Conservation (phyloP, 2,797 vertebrate species). For the Pseudotriccus pelzelni region DNA sequence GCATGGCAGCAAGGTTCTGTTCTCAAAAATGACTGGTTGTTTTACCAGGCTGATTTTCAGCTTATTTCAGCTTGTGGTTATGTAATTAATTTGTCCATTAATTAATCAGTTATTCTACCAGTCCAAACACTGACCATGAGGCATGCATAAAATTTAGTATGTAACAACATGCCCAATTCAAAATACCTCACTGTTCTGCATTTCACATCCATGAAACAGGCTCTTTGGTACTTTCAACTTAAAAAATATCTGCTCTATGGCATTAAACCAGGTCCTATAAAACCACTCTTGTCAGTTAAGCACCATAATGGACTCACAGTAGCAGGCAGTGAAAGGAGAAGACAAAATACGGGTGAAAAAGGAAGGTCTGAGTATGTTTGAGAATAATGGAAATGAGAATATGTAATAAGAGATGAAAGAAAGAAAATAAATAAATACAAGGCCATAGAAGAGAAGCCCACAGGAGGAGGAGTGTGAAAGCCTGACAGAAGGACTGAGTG, state of each 20-base stretch:
- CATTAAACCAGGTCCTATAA: not conserved
- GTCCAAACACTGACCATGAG: not conserved
- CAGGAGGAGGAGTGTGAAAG: conserved; percentile 21
- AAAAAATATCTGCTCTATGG: not conserved
- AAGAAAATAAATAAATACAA: conserved; percentile 27
- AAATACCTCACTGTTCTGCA: not conserved
- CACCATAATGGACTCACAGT: not conserved
- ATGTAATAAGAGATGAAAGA: not conserved
- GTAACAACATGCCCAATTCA: rapidly evolving
- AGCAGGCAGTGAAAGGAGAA: not conserved
- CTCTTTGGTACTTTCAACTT: not conserved
- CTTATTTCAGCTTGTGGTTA: not conserved
- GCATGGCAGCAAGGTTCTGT: rapidly evolving
- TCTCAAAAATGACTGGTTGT: not conserved
- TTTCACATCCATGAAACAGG: not conserved
- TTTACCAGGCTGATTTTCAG: not conserved
- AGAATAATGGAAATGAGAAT: not conserved
- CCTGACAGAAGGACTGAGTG: conserved; percentile 22
- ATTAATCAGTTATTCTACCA: not conserved
- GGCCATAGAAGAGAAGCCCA: not conserved
- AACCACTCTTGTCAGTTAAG: not conserved
- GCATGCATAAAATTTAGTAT: not conserved
- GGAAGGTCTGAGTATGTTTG: not conserved
- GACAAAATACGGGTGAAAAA: not conserved
- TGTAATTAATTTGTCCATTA: not conserved